phyloP scores from a whole-genome alignment of 1,140 invertebrate species.

The Hyphantria cunea region DNA sequence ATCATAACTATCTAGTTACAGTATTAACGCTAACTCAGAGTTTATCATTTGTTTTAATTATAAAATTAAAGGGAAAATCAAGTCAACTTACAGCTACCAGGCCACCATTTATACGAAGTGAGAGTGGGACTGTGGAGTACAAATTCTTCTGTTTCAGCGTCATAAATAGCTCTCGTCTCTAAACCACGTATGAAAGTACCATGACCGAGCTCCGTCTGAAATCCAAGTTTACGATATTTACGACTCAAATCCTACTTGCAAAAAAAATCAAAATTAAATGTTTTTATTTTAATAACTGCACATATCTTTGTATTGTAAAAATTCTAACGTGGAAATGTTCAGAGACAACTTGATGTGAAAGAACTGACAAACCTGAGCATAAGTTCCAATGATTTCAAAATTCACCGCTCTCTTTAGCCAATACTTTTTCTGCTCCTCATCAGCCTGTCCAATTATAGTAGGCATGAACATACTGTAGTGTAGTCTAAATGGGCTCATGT shows the following conservation, averaged over 20 bases:
- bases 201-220: conserved; percentile 95
- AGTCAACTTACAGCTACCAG: conserved; percentile 89
- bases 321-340: no score
- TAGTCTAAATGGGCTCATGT: conserved; percentile 90
- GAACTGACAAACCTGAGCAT: conserved; percentile 96
- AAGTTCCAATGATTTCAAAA: conserved; percentile 94
- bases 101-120: conserved; percentile 97
- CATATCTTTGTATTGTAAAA: no score
- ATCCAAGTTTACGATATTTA: conserved; percentile 13
- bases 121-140: conserved; percentile 93
- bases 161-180: conserved; percentile 96
- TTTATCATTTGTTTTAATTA: no score
- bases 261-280: no score
- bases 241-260: no score
- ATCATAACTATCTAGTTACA: no score
- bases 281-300: no score
- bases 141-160: conserved; percentile 92
- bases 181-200: conserved; percentile 95
- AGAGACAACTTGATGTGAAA: no score
- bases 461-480: conserved; percentile 96
- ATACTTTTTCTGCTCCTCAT: conserved; percentile 89
- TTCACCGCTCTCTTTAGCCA: conserved; percentile 91
- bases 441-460: conserved; percentile 91
- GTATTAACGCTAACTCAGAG: no score
- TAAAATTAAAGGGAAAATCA: no score